Base-by-base conservation (phyloP, 2,888 invertebrate genomes). In the Diaprepes abbreviatus region DNA sequence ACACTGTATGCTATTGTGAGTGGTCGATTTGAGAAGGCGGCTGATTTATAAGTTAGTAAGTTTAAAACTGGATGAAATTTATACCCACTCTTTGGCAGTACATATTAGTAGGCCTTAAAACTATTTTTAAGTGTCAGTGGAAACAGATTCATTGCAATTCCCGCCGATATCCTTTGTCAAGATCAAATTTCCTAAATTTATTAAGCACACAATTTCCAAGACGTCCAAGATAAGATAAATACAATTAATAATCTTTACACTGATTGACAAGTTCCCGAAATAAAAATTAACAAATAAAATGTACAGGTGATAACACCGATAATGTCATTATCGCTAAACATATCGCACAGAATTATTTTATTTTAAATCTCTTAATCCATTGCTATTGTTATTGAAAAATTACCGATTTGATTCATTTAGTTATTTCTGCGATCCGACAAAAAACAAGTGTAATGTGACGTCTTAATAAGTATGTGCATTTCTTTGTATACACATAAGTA, bases 341-440 rank as follows among this genome's bases (percentile, higher is more conserved):
- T 63, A 54, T 40, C 19, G 17, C 31, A 24, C 7, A 54, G 1
- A 14, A 50, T 52, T 40, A 31, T 54, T 63, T 54, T 40, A 54
- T 54, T 54, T 40, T n/a, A 54, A 63, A 52, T 40, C 54, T 10
- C 54, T 40, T 63, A 63, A 63, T 63, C 63, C 63, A 19, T n/a
- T 40, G n/a, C 54, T 31, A 63, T 63, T 63, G 63, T 63, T 63
- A 14, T 17, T 6, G 17, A 17, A 63, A 52, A 50, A 35, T 36
- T 48, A 33, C 4, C 12, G 31, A 54, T 40, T 40, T 50, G 48
- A 50, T 50, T 48, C 14, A 9, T 28, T 48, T 48, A 50, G 48
- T 45, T 24, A 24, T 12, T 5, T 1, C 0, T 12, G 16, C 6
- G 28, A 14, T 28, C n/a, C 1, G 16, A 2, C 6, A 9, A 16